Conservation (phyloP, 2,888 invertebrate species). For the Trichogramma dendrolimi region DNA sequence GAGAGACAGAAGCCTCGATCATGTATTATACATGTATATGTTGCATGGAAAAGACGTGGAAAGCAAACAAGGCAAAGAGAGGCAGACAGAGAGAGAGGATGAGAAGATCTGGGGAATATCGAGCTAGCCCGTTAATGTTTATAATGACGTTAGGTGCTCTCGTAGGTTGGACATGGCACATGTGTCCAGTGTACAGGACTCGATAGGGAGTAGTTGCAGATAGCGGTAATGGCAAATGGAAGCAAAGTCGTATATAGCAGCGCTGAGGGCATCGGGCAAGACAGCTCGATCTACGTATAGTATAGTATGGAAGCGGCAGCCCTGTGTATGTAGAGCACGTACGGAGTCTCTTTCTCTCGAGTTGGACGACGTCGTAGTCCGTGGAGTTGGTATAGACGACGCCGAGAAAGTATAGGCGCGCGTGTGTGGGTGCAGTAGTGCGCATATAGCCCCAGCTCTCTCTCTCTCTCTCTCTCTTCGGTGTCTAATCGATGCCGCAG, state of each 20-base stretch:
- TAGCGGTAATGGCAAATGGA: constrained; percentile 12
- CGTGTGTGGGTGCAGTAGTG: not conserved
- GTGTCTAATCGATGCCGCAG: constrained; percentile 53
- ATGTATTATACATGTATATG: too few relatives aligned
- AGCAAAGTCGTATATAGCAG: constrained; percentile 28
- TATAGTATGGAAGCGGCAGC: constrained; percentile 22
- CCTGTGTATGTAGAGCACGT: constrained; percentile 52
- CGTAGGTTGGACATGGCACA: constrained; percentile 28
- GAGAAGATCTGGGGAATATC: constrained; percentile 48
- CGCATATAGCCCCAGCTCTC: not conserved
- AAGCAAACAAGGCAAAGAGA: constrained; percentile 7
- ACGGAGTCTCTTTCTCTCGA: constrained; percentile 35
- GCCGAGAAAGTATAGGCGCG: constrained; percentile 17
- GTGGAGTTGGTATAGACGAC: constrained; percentile 35
- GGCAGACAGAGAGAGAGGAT: constrained; percentile 30
- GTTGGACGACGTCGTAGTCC: constrained; percentile 44
- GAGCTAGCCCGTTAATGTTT: constrained; percentile 51
- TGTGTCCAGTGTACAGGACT: constrained; percentile 24
- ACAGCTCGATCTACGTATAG: too few relatives aligned
- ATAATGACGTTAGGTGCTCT: constrained; percentile 49
- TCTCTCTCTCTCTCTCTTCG: constrained; percentile 12
- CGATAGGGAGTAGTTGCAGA: constrained; percentile 31
- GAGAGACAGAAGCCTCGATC: too few relatives aligned
- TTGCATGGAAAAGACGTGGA: not conserved
- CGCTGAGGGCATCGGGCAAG: constrained; percentile 6